These are phyloP conservation scores for Drosophila funebris DNA, from an alignment of 1,140 invertebrate genomes.

Conservation along the genomic window DNA sequence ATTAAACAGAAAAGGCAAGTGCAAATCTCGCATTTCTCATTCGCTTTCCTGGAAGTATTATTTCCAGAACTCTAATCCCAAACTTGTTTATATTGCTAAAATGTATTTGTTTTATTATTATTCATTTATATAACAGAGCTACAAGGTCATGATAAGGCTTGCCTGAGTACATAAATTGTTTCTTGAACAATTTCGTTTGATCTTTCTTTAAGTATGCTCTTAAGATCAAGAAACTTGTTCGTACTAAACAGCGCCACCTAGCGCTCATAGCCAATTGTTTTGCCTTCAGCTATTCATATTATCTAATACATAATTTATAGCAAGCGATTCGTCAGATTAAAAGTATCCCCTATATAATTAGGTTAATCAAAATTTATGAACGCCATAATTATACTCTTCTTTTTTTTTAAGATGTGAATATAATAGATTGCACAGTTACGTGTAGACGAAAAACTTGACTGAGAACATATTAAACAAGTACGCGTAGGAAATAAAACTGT, in stretches of 20 bases:
- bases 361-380: slow-evolving; percentile 17
- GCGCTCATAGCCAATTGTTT: too few species aligned
- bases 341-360: background rate
- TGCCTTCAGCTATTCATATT: too few species aligned
- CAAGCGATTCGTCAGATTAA: background rate
- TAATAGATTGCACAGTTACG: background rate
- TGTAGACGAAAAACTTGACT: background rate
- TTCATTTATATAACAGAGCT: too few species aligned
- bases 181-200: too few species aligned
- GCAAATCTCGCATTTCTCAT: slow-evolving; percentile 67
- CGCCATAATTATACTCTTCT: background rate
- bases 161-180: too few species aligned
- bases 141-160: too few species aligned
- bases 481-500: background rate
- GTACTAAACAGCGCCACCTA: too few species aligned
- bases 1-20: slow-evolving; percentile 39
- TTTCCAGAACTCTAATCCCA: slow-evolving; percentile 1
- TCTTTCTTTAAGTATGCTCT: too few species aligned
- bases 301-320: too few species aligned
- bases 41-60: slow-evolving; percentile 60
- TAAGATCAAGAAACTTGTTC: too few species aligned
- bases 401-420: background rate
- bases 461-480: background rate
- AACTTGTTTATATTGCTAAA: slow-evolving; percentile 25
- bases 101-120: too few species aligned